Base-by-base conservation (phyloP, 2,113 vertebrate species). In the Coreoperca whiteheadi region DNA sequence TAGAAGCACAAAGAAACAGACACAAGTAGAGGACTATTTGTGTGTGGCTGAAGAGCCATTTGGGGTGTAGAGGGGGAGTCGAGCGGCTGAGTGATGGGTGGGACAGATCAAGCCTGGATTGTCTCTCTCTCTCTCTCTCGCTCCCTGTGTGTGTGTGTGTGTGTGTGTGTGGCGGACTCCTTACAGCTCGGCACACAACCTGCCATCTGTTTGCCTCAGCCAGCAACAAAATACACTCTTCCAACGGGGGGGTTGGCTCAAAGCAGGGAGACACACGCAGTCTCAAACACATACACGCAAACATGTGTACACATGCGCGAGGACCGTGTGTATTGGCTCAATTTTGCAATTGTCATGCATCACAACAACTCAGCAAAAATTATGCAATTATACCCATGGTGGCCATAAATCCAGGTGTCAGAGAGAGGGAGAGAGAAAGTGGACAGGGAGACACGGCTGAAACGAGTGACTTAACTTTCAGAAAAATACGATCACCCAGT, bases 171-270 rank as follows among this genome's bases (percentile, higher is more conserved):
- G 74, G 84, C 88, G 88, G 87, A 84, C 67, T 80, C 50, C 68
- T 80, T 78, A 74, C 73, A 88, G 84, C 82, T 71, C 87, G 25
- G 72, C 77, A 75, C 54, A 88, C 91, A 93, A 94, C 90, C 70
- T 89, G 83, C 93, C 93, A 94, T 93, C 92, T 93, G 94, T 94
- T 88, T 88, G 85, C 84, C 73, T 89, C 89, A 92, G 90, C 90
- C 90, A 93, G 86, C 76, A 89, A 91, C 89, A 85, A 82, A 83
- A 82, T 16, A 67, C 57, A 81, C 67, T 63, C 64, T 72, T 84
- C 69, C 82, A 88, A 69, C 10, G 46, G 43, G 39, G 46, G 43
- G 39, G 46, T 18, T 80, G 67, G 82, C 80, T 77, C 68, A 30
- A 69, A 73, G 30, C 2, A 5, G 2, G 0, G 0, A 65, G 51